Percentiles rank a stretch among this genome's conserved stretches.
phyloP scores from a whole-genome alignment of 1,140 invertebrate genomes.

The Laupala kohalensis region DNA sequence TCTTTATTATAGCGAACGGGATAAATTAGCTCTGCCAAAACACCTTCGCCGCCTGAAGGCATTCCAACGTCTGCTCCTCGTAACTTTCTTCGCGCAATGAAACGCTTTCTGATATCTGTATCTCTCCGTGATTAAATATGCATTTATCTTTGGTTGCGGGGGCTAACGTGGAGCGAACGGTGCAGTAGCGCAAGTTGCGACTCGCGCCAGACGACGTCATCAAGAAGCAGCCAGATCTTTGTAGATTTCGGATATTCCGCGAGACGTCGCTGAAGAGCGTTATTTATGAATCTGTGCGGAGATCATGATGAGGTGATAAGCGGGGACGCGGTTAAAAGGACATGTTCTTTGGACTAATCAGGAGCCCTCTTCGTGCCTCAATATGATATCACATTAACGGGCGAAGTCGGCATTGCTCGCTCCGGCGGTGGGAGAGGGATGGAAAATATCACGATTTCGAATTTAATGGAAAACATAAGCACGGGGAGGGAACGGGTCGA shows the following conservation, averaged over 20 bases:
- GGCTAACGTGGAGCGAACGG: neutral
- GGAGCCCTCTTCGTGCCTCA: neutral
- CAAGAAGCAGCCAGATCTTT: neutral
- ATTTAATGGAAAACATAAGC: conserved; percentile 4
- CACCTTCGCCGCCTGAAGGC: neutral
- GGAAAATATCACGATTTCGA: neutral
- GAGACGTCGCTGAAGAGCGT: neutral
- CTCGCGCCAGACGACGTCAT: neutral
- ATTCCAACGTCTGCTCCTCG: too few species aligned
- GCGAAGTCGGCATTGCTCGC: neutral
- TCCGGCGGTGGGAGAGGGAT: neutral
- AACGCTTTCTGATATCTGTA: neutral
- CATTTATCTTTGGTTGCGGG: neutral
- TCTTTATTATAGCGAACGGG: neutral
- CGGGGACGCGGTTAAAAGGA: neutral
- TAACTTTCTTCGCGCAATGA: neutral
- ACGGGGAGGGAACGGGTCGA: neutral
- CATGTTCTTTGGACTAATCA: neutral
- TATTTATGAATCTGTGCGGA: neutral
- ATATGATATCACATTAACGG: neutral
- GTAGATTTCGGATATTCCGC: neutral
- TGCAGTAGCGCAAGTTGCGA: neutral
- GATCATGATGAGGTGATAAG: neutral
- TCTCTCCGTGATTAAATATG: neutral
- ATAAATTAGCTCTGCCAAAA: neutral